A percentile compares a stretch with the other conserved stretches of the same genome.
Conservation (phyloP, 2,888 invertebrate species). For the Chymomyza procnemis region DNA sequence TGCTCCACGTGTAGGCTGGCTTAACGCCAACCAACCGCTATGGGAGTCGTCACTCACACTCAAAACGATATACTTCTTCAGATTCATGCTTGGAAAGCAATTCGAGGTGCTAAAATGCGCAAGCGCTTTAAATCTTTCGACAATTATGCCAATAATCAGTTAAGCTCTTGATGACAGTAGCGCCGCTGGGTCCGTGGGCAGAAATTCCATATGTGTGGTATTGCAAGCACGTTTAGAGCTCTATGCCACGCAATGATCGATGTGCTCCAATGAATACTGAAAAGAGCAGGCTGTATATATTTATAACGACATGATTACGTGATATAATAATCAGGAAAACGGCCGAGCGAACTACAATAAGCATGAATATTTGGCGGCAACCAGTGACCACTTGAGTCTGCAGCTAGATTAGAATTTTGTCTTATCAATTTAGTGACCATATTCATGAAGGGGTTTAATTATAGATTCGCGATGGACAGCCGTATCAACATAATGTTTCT, state of each 20-base stretch:
- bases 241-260: conserved; percentile 27
- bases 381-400: not conserved
- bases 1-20: conserved; percentile 7
- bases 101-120: not conserved
- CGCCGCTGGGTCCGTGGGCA: conserved; percentile 21
- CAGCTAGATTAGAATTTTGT: not conserved
- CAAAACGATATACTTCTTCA: conserved; percentile 3
- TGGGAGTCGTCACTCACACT: too few species aligned
- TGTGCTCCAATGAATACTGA: conserved; percentile 43
- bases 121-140: conserved; percentile 16
- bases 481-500: not conserved
- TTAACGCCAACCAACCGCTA: conserved; percentile 1
- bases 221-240: conserved; percentile 41
- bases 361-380: not conserved
- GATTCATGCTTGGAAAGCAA: conserved; percentile 1
- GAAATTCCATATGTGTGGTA: not conserved
- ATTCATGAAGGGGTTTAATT: not conserved
- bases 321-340: conserved; percentile 11
- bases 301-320: conserved; percentile 31
- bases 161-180: conserved; percentile 15
- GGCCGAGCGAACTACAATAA: not conserved
- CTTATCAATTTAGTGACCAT: not conserved
- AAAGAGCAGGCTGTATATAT: conserved; percentile 32
- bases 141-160: conserved; percentile 59
- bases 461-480: not conserved